phyloP scores from a whole-genome alignment of 2,888 invertebrate species.

The Microctonus brassicae region DNA sequence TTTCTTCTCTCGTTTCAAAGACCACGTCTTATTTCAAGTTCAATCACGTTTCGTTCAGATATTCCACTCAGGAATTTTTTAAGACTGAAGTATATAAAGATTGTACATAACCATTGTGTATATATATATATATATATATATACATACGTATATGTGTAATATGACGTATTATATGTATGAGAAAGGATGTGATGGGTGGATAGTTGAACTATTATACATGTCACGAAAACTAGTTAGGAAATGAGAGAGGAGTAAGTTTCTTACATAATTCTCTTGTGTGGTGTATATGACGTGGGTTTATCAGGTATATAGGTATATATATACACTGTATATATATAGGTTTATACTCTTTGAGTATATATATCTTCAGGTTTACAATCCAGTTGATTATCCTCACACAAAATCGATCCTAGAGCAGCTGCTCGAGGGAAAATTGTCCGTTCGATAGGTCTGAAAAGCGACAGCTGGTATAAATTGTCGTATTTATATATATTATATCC shows the following conservation, averaged over 20 bases:
- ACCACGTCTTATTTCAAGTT: slow-evolving; percentile 28
- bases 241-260: neutral
- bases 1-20: neutral
- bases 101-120: neutral
- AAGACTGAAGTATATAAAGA: neutral
- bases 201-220: neutral
- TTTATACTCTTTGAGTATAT: neutral
- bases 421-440: slow-evolving; percentile 27
- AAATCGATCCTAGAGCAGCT: slow-evolving; percentile 36
- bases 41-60: slow-evolving; percentile 34
- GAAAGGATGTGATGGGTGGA: neutral
- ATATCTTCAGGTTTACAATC: neutral
- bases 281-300: neutral
- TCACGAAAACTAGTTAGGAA: neutral
- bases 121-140: neutral
- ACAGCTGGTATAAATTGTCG: slow-evolving; percentile 34
- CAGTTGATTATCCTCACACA: slow-evolving; percentile 18
- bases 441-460: slow-evolving; percentile 31
- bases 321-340: neutral
- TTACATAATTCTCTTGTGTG: neutral
- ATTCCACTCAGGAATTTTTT: slow-evolving; percentile 33
- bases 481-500: slow-evolving; percentile 6
- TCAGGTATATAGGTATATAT: neutral
- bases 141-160: neutral
- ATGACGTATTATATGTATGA: too few relatives aligned